A percentile compares a stretch with the other conserved stretches of the same genome.
phyloP scores from a whole-genome alignment of 1,140 invertebrate species.

The Bombus turneri region DNA sequence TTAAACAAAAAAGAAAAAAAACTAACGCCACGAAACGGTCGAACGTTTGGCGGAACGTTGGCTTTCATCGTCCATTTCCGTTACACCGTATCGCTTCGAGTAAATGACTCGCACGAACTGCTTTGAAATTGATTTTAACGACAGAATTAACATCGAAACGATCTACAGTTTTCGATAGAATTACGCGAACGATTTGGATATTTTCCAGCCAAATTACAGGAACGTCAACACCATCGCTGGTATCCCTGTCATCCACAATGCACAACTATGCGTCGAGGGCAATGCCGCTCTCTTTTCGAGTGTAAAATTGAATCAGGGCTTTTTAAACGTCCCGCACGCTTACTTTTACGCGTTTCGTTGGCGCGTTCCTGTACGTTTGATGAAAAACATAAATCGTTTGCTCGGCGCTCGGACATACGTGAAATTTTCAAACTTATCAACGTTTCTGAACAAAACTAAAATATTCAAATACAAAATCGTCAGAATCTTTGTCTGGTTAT shows the following conservation, averaged over 20 bases:
- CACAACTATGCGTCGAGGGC: conserved; percentile 57
- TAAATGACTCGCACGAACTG: conserved; percentile 14
- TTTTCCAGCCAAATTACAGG: conserved; percentile 69
- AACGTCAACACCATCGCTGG: conserved; percentile 65
- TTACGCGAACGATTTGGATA: conserved; percentile 62
- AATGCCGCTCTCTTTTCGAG: conserved; percentile 61
- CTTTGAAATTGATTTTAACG: conserved; percentile 41
- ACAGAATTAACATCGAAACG: conserved; percentile 53
- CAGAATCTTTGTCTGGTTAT: background rate
- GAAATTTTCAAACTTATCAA: conserved; percentile 20
- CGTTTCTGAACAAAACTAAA: background rate
- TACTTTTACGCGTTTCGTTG: conserved; percentile 50
- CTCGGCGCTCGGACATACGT: too few relatives aligned
- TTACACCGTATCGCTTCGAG: background rate
- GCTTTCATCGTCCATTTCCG: background rate
- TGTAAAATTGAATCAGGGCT: conserved; percentile 69
- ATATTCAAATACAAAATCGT: background rate
- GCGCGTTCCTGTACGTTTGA: conserved; percentile 47
- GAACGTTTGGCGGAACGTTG: background rate
- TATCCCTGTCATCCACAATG: conserved; percentile 67
- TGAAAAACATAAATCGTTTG: conserved; percentile 41
- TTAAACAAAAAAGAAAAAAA: background rate
- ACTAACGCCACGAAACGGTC: background rate
- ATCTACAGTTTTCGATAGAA: conserved; percentile 51
- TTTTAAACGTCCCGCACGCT: conserved; percentile 65